Evolutionary conservation across 2,113 vertebrate genomes (phyloP).

Genomic region (Rhinoptilus africanus): DNA sequence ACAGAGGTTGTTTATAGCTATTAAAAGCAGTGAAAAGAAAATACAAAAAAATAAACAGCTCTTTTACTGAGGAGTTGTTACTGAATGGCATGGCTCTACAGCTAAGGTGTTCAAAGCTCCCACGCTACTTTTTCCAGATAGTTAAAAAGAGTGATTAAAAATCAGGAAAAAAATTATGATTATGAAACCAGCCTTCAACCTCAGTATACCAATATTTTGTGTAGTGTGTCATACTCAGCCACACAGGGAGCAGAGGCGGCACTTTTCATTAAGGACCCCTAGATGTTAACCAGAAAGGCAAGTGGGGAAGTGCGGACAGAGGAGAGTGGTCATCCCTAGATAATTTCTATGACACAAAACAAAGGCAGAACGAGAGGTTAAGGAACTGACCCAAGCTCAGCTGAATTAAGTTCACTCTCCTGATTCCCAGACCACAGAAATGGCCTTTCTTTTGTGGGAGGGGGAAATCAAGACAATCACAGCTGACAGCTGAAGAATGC

Average conservation of each 20-base stretch:
- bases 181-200: neutral
- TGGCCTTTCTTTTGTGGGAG: neutral
- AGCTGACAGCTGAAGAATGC: neutral
- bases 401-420: neutral
- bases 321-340: neutral
- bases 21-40: conserved; percentile 43
- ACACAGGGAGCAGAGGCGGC: neutral
- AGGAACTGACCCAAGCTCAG: neutral
- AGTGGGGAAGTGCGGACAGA: accelerated
- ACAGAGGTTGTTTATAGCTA: conserved; percentile 8
- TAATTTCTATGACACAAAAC: neutral
- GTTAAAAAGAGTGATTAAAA: neutral
- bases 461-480: neutral
- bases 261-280: neutral
- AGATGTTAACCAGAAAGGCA: neutral
- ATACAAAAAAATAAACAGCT: neutral
- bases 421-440: neutral
- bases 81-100: neutral
- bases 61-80: neutral
- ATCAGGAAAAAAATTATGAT: neutral
- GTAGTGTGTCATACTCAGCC: neutral
- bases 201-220: neutral
- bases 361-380: neutral
- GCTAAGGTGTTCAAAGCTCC: neutral
- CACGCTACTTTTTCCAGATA: neutral